Base-by-base conservation (phyloP, 2,113 vertebrate species). In the Nicator chloris region DNA sequence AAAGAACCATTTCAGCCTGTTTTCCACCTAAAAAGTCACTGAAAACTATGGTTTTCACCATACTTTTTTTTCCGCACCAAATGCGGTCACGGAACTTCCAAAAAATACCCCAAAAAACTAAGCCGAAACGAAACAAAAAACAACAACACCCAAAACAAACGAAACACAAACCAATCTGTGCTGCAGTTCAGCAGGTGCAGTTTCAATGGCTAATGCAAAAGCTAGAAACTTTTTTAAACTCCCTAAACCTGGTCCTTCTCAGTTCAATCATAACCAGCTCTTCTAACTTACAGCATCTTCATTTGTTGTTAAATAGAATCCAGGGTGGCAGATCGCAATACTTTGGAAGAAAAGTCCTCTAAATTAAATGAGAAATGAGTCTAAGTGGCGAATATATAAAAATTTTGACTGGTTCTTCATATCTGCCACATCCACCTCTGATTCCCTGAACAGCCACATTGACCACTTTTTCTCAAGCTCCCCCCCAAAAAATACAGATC, bases 11-110 rank as follows among this genome's bases (percentile, higher is more conserved):
- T 73, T 75, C 27, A 63, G 37, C 4, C 5, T 44, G 64, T 79
- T 86, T 44, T 18, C 42, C 13, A 40, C 24, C 20, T 59, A 59
- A 84, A 72, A 93, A 26, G 4, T 27, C 23, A 54, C 18, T 49
- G 26, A 42, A 82, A 82, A 33, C 26, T 24, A 11, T 2, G 23
- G 5, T 37, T 83, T 56, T 80, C 15, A 56, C 60, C 7, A 47
- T 14, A 15, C 3, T 3, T 45, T 33, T 19, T 21, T 24, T 26
- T 16, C 9, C 6, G 3, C 13, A 21, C 33, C 30, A 70, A 69
- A 64, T 1, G 4, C 15, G 9, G 2, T 40, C 22, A 69, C 6
- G 6, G 2, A 11, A 53, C 9, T 75, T 65, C 5, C 7, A 18
- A 28, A 40, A 14, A 6, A 6, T 11, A 39, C 50, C 16, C 77